Conservation (phyloP, 2,888 invertebrate species). For the Drosophila anceps region DNA sequence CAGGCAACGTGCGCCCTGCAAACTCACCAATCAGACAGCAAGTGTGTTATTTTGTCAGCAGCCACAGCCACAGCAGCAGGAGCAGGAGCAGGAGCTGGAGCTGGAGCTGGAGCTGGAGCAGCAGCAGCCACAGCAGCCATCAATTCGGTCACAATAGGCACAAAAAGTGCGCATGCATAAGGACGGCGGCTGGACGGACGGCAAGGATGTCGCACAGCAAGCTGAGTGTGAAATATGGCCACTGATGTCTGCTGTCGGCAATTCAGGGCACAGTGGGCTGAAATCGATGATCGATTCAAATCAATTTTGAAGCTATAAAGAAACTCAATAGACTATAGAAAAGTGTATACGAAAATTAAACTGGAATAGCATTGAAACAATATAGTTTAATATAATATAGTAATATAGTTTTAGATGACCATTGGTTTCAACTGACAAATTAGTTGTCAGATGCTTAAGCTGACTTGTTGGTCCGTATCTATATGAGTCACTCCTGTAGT, state of each 20-base stretch:
- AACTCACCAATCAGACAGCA: not conserved
- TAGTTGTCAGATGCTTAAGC: too few species aligned
- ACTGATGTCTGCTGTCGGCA: not conserved
- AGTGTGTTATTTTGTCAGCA: not conserved
- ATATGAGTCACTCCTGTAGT: too few species aligned
- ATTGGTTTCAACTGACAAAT: too few species aligned
- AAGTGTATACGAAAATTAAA: too few species aligned
- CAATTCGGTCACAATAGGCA: not conserved
- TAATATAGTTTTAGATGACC: too few species aligned
- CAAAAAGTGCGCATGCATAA: not conserved
- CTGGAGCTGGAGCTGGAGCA: too few species aligned
- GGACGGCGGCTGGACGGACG: not conserved
- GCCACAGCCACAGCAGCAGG: not conserved
- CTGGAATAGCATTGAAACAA: too few species aligned
- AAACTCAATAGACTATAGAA: not conserved
- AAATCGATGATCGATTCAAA: not conserved
- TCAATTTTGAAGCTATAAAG: not conserved
- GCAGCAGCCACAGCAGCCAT: not conserved
- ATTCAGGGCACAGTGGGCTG: not conserved
- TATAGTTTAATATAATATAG: too few species aligned
- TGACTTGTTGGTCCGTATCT: too few species aligned
- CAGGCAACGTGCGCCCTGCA: not conserved
- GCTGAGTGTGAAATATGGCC: slow-evolving; percentile 12
- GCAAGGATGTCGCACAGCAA: not conserved
- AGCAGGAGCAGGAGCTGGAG: too few species aligned